phyloP scores from a whole-genome alignment of 2,888 invertebrate species.

The Drosophila tripunctata region DNA sequence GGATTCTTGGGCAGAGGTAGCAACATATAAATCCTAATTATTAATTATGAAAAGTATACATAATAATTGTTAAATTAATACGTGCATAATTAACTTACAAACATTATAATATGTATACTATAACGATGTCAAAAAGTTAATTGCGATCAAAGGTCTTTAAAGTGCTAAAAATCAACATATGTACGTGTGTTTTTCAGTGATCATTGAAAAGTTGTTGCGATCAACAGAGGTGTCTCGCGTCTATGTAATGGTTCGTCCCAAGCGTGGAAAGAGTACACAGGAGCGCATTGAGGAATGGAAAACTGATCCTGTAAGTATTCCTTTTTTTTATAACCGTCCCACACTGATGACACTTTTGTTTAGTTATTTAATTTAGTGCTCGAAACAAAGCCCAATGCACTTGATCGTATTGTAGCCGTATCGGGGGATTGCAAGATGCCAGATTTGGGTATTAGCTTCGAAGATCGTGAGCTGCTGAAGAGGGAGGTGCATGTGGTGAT shows the following conservation, averaged over 20 bases:
- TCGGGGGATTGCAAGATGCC: conserved; percentile 82
- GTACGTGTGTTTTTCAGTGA: conserved; percentile 31
- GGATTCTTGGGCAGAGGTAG: conserved; percentile 84
- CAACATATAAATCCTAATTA: too few relatives aligned
- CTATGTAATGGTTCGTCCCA: conserved; percentile 86
- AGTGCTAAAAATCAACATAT: neutral
- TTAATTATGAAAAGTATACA: too few relatives aligned
- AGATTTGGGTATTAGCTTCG: conserved; percentile 81
- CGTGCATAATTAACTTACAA: too few relatives aligned
- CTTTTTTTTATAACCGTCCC: neutral
- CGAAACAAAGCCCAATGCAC: conserved; percentile 70
- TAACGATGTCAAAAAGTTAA: neutral
- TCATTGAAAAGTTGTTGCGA: conserved; percentile 58
- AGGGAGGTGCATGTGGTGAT: conserved; percentile 87
- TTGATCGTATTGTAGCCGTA: conserved; percentile 79
- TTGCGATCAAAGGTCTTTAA: neutral
- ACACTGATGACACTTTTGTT: neutral
- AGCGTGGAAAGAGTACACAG: conserved; percentile 87
- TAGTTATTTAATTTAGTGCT: conserved; percentile 35
- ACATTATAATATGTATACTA: too few relatives aligned
- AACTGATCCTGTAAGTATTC: conserved; percentile 86
- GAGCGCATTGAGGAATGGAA: conserved; percentile 88
- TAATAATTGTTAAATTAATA: too few relatives aligned
- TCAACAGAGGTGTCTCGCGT: conserved; percentile 86
- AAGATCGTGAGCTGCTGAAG: conserved; percentile 76